Evolutionary conservation across 2,797 vertebrate species (phyloP), one percentile per base, ranked within the genome.

Genomic region (Nasua narica): DNA sequence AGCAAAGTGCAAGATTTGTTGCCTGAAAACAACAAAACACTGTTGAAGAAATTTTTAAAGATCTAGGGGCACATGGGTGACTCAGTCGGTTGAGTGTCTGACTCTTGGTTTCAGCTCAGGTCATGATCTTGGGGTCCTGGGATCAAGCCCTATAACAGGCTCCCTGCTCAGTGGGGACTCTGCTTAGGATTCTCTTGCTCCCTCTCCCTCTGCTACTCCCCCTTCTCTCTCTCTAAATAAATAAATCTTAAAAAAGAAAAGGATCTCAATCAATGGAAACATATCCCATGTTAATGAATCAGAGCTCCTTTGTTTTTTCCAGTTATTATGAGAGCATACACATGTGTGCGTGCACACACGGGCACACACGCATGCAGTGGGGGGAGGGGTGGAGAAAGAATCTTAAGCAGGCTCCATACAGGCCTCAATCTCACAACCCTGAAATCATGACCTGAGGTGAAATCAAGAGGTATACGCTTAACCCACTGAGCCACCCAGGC

Each of bases 1-100:
- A 60, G 11, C 23, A 9, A 46, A n/a, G 72, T 52, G 3, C 10
- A 76, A 74, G 58, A 35, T 62, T 7, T 78, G 16, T 29, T 27
- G 32, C 21, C 56, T 85, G 5, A 54, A 90, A 89, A 88, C 18
- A 67, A 87, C 12, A 72, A 74, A 67, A 67, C 29, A 67, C 9
- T 21, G 65, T 21, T 35, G n/a, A 67, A 67, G 43, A 90, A 72
- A 79, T 83, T 88, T 40, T 52, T 70, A 19, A 78, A 91, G 58
- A 48, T 25, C 29, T 50, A 35, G 18, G n/a, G 18, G 18, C 65
- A 67, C 18, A n/a, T 11, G n/a, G n/a, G n/a, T 67, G n/a, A 21
- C 18, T 67, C 18, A 67, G 65, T 67, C 1, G 2, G 65, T 21
- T 35, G 18, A 67, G 65, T 4, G 4, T 67, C 65, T 67, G 65